phyloP scores from a whole-genome alignment of 2,113 vertebrate genomes.

The Oreochromis niloticus region DNA sequence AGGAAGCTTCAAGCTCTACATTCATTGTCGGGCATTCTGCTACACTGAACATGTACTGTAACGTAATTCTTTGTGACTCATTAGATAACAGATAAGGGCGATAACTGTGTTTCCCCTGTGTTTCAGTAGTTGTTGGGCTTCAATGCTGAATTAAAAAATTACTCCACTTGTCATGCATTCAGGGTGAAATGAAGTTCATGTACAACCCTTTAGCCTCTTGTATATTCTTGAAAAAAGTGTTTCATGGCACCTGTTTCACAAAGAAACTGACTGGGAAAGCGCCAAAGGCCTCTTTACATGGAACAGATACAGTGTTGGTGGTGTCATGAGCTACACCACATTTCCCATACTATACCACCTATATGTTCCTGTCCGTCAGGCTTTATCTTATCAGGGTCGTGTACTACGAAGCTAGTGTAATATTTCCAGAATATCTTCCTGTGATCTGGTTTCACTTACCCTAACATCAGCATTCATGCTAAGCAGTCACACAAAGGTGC shows the following conservation, averaged over 20 bases:
- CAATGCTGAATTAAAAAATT: neutral
- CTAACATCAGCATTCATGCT: neutral
- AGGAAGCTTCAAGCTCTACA: slow-evolving; percentile 6
- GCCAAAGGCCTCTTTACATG: neutral
- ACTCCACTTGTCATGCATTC: neutral
- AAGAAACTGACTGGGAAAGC: neutral
- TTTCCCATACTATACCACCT: neutral
- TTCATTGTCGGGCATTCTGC: neutral
- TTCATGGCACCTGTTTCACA: neutral
- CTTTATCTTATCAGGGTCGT: neutral
- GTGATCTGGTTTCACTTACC: neutral
- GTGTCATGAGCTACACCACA: neutral
- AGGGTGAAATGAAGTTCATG: slow-evolving; percentile 55
- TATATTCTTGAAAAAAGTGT: neutral
- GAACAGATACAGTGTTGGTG: neutral
- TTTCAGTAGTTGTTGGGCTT: neutral
- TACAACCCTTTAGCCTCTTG: neutral
- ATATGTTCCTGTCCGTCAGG: neutral
- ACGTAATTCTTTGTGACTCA: slow-evolving; percentile 33
- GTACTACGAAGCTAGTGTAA: neutral
- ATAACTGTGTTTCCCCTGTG: neutral
- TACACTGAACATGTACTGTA: neutral
- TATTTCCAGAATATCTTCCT: neutral
- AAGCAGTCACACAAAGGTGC: neutral
- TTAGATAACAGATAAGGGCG: slow-evolving; percentile 26